Evolutionary conservation across 2,797 vertebrate species (phyloP).

Genomic region (Manis crassicaudata): DNA sequence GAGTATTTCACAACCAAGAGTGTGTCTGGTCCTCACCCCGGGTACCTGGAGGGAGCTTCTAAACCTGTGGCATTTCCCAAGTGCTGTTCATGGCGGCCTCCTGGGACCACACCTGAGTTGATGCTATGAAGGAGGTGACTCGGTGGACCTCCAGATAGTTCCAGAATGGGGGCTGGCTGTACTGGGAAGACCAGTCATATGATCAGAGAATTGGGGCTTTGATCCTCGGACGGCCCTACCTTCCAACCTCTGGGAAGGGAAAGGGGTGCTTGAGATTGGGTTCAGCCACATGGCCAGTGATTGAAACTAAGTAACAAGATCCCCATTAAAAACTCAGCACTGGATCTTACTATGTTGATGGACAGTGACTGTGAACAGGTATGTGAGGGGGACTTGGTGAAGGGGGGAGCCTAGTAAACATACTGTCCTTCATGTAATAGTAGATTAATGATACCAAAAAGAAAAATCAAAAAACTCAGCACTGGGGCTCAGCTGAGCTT

Average conservation of each 20-base stretch:
- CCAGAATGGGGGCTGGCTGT: background rate
- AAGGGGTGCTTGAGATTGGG: background rate
- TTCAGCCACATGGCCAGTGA: background rate
- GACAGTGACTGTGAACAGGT: too few relatives aligned
- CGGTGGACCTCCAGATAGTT: background rate
- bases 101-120: background rate
- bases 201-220: background rate
- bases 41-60: background rate
- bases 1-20: background rate
- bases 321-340: background rate
- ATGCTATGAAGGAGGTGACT: background rate
- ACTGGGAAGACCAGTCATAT: background rate
- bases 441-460: too few relatives aligned
- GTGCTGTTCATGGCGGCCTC: background rate
- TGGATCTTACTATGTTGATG: too few relatives aligned
- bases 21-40: background rate
- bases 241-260: background rate
- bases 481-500: background rate
- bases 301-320: background rate
- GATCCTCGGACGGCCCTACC: background rate
- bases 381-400: too few relatives aligned
- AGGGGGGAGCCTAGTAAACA: too few relatives aligned
- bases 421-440: too few relatives aligned
- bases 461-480: background rate
- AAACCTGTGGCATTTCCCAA: background rate